Evolutionary conservation across 92 coral and sea anemone genomes (phyloP), one percentile per base, ranked within the genome.

Genomic region (Siderastrea siderea): DNA sequence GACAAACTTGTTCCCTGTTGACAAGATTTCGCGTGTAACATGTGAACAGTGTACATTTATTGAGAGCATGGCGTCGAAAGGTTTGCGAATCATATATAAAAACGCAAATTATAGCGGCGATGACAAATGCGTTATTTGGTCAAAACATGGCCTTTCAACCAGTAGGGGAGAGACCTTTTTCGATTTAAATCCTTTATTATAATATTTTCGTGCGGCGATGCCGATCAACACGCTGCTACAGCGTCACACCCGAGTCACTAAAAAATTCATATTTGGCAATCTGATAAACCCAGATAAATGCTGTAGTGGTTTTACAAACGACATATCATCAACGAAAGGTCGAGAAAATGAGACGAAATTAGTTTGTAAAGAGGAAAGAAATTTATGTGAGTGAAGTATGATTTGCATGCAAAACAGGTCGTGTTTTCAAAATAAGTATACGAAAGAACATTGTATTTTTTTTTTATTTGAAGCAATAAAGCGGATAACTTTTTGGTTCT

Each of bases 231-330:
- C 71, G 49, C 64, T 65, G 74, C 76, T 19, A 64, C 13, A 7
- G 15, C 53, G 65, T 73, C 87, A 84, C 87, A 84, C 72, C 80
- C 81, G 44, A 73, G 47, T 62, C 48, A 84, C 72, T 83, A 52
- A 83, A 83, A 71, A 71, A 71, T 84, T 84, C 49, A 84, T 84
- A 74, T 46, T 70, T 70, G 45, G 76, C 67, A 55, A 68, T 68
- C 67, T 57, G 58, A 45, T 69, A 50, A 51, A 10, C 1, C 15
- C n/a, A 2, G 13, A 48, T 68, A 45, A 26, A 44, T 53, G 5
- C 16, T 15, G 11, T 7, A 55, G 47, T 71, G 86, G 86, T 82
- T 82, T 82, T 54, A 13, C 16, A 46, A 11, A 46, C 38, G 68
- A 59, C 11, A 49, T 72, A 69, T 57, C 58, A 58, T 8, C 26